Percentiles rank a stretch among this genome's conserved stretches.
Conservation (phyloP, 2,797 vertebrate genomes). For the Smutsia gigantea region DNA sequence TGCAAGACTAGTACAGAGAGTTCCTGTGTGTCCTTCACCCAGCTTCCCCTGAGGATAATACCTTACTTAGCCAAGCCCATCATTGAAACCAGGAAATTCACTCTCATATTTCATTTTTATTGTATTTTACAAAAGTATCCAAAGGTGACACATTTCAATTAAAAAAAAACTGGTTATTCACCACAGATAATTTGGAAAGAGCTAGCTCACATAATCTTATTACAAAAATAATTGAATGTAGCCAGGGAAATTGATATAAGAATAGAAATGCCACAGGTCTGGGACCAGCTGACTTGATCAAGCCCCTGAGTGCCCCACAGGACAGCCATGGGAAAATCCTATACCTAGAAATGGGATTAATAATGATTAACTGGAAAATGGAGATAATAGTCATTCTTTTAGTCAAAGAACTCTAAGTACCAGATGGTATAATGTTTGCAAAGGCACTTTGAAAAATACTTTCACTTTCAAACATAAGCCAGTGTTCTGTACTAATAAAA, state of each 20-base stretch:
- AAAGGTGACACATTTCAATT: neutral
- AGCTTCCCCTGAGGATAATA: neutral
- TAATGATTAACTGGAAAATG: neutral
- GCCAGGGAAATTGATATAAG: neutral
- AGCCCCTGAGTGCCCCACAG: neutral
- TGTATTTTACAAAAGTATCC: neutral
- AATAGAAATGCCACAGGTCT: neutral
- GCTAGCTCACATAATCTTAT: neutral
- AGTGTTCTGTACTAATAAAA: neutral
- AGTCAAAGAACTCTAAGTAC: neutral
- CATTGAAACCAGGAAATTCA: neutral
- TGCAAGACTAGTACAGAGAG: neutral
- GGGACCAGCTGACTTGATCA: neutral
- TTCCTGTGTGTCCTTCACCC: neutral
- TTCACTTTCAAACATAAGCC: neutral
- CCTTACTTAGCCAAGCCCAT: neutral
- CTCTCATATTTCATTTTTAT: neutral
- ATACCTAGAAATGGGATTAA: neutral
- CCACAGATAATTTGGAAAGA: neutral
- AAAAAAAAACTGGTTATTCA: neutral
- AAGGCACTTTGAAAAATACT: neutral
- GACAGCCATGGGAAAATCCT: neutral
- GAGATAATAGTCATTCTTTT: neutral
- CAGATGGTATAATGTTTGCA: neutral
- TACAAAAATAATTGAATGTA: conserved; percentile 4